phyloP scores from a whole-genome alignment of 2,113 vertebrate genomes.

The Corvus moneduloides region DNA sequence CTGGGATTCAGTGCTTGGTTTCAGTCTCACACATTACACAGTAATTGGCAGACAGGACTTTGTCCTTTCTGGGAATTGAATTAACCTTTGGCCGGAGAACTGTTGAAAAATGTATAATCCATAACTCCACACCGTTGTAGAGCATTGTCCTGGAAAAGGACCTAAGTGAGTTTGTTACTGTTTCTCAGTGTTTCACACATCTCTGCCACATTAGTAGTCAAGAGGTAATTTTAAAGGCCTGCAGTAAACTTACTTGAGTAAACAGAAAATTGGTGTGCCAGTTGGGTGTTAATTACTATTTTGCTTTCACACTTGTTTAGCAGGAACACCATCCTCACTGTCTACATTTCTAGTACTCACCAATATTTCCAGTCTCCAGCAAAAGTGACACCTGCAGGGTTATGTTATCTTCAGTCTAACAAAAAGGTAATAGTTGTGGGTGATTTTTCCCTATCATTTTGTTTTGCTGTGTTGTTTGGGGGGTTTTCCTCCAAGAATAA shows the following conservation, averaged over 20 bases:
- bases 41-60: background rate
- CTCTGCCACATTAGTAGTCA: background rate
- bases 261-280: background rate
- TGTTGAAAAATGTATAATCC: background rate
- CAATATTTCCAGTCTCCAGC: background rate
- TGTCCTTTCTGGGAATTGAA: background rate
- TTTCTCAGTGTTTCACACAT: background rate
- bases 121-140: background rate
- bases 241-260: background rate
- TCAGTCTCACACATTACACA: background rate
- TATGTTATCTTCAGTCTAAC: background rate
- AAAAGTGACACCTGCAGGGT: background rate
- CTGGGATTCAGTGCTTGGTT: background rate
- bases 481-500: background rate
- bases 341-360: background rate
- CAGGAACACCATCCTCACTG: background rate
- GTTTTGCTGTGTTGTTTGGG: background rate
- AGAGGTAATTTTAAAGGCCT: background rate
- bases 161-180: background rate
- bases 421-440: background rate
- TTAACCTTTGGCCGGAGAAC: conserved; percentile 1
- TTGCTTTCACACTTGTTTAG: background rate
- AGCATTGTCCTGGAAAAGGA: background rate
- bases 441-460: background rate
- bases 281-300: background rate